Evolutionary conservation across 2,797 vertebrate species (phyloP).

Genomic region (Enteromius paludinosus): DNA sequence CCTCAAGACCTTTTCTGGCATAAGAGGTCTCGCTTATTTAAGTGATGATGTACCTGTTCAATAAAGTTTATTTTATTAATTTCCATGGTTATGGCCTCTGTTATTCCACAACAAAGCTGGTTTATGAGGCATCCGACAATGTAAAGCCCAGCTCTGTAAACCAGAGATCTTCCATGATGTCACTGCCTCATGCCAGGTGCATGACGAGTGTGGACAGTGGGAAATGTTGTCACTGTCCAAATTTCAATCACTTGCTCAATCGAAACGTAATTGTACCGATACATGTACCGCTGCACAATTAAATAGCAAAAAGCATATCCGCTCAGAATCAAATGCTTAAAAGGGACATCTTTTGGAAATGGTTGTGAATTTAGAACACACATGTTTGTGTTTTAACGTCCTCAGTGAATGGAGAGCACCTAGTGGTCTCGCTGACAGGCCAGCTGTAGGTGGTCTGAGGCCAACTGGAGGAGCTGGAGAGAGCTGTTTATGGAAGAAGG

Average conservation of each 20-base stretch:
- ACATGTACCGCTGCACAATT: not conserved
- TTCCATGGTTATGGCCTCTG: constrained; percentile 68
- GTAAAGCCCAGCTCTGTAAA: constrained; percentile 65
- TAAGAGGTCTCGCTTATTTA: constrained; percentile 20
- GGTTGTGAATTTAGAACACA: constrained; percentile 29
- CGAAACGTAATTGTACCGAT: constrained; percentile 3
- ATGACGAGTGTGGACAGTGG: constrained; percentile 35
- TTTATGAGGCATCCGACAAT: constrained; percentile 70
- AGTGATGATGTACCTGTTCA: constrained; percentile 69
- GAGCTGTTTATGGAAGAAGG: constrained; percentile 43
- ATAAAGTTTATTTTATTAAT: constrained; percentile 66
- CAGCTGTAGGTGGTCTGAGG: constrained; percentile 39
- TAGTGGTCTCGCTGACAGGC: constrained; percentile 35
- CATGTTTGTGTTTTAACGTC: constrained; percentile 33
- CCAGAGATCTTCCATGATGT: constrained; percentile 75
- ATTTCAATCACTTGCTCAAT: constrained; percentile 13
- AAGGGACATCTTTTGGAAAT: constrained; percentile 42
- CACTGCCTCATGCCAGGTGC: constrained; percentile 72
- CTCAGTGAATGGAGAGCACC: constrained; percentile 10
- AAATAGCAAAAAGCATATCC: not conserved
- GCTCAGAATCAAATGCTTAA: not conserved
- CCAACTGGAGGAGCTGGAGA: constrained; percentile 38
- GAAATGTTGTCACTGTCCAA: constrained; percentile 45
- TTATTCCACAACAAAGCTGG: constrained; percentile 73
- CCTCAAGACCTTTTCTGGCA: constrained; percentile 66